Conservation (phyloP, 1,140 invertebrate genomes). For the Diploscapter pachys region DNA sequence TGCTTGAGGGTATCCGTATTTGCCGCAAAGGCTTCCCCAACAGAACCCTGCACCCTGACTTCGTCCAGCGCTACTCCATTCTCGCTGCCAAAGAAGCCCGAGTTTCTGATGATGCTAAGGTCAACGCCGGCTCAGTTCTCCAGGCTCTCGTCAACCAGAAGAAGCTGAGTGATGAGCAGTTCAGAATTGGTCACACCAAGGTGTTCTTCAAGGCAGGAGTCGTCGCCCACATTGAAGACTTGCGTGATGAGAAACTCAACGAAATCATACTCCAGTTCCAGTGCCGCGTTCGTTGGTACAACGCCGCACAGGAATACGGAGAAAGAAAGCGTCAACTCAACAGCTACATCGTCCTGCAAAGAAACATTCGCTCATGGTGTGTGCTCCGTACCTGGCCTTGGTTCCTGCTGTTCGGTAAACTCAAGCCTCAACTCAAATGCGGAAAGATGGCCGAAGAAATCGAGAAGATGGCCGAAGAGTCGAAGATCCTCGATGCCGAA, state of each 20-base stretch:
- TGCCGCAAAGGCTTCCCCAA: constrained; percentile 99
- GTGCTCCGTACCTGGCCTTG: constrained; percentile 97
- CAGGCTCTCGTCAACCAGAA: constrained; percentile 72
- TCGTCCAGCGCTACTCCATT: constrained; percentile 74
- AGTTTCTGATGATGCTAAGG: constrained; percentile 47
- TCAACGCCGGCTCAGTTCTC: constrained; percentile 58
- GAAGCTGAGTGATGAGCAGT: constrained; percentile 73
- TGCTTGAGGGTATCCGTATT: constrained; percentile 99
- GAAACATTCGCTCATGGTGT: constrained; percentile 96
- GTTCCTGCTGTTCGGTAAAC: constrained; percentile 59
- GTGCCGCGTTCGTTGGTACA: constrained; percentile 18
- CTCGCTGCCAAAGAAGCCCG: constrained; percentile 53
- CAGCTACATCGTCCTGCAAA: constrained; percentile 92
- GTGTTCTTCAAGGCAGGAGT: constrained; percentile 99
- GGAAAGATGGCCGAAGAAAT: constrained; percentile 95
- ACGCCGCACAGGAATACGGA: constrained; percentile 20
- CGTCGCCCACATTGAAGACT: constrained; percentile 98
- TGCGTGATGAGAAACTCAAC: constrained; percentile 94
- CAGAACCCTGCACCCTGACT: constrained; percentile 99
- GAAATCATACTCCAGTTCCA: constrained; percentile 94
- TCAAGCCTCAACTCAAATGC: constrained; percentile 70
- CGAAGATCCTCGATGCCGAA: constrained; percentile 83
- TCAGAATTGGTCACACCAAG: constrained; percentile 93
- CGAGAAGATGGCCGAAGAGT: constrained; percentile 93
- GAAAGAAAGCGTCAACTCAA: constrained; percentile 37